A percentile compares a stretch with the other conserved stretches of the same genome.
Conservation (phyloP, 2,888 invertebrate genomes). For the Epicampocera succincta region DNA sequence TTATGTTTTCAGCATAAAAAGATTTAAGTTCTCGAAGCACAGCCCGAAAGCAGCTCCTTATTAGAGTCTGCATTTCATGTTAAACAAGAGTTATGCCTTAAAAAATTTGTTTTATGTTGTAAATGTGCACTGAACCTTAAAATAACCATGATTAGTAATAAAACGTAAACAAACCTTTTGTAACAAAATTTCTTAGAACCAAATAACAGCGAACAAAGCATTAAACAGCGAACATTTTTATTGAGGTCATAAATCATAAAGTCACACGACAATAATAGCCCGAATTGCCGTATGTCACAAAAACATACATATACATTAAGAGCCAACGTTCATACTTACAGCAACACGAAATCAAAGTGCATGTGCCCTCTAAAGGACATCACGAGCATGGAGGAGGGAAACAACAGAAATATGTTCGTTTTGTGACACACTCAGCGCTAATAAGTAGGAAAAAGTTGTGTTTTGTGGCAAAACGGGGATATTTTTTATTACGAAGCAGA, state of each 20-base stretch:
- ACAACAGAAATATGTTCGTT: conserved; percentile 70
- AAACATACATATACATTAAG: conserved; percentile 1
- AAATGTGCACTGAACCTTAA: conserved; percentile 67
- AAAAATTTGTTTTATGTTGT: too few species aligned
- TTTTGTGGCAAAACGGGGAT: conserved; percentile 18
- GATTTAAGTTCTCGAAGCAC: too few species aligned
- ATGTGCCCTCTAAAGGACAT: conserved; percentile 1
- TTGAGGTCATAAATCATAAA: conserved; percentile 80
- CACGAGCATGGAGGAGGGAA: conserved; percentile 28
- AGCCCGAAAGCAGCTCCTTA: too few species aligned
- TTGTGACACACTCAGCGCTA: conserved; percentile 79
- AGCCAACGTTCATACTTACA: neutral
- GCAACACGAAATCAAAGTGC: conserved; percentile 8
- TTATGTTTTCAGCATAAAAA: too few species aligned
- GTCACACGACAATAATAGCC: conserved; percentile 75
- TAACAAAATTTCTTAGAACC: conserved; percentile 11
- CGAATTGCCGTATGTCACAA: conserved; percentile 70
- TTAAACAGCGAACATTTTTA: conserved; percentile 73
- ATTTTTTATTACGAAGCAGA: conserved; percentile 27
- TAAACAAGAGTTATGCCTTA: too few species aligned
- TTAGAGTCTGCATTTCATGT: too few species aligned
- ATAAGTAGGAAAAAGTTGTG: conserved; percentile 70
- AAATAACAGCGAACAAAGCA: conserved; percentile 11
- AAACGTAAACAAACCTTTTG: conserved; percentile 51
- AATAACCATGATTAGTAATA: conserved; percentile 51